Evolutionary conservation across 2,113 vertebrate species (phyloP), one percentile per base, ranked within the genome.

Genomic region (Colossoma macropomum): DNA sequence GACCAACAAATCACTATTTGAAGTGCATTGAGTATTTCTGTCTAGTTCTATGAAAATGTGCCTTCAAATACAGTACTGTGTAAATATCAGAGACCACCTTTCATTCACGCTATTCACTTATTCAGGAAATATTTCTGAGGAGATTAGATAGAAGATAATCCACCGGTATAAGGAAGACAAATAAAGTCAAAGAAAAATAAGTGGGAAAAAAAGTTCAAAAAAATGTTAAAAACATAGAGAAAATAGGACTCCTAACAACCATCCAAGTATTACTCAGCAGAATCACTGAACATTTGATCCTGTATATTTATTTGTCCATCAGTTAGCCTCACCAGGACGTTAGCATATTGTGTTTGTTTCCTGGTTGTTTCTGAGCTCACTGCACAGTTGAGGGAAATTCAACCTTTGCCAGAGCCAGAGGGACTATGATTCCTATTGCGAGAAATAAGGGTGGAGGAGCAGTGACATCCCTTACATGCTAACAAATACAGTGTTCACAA

Each of bases 211-310:
- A n/a, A n/a, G n/a, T n/a, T n/a, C n/a, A n/a, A n/a, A n/a, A 38
- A 38, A 38, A 38, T 38, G 7, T 38, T 38, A 38, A 38, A 38
- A 38, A 7, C 3, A 3, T 4, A 4, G 7, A 3, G 7, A 38
- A 38, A 38, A 38, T 38, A 38, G 34, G 34, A 38, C 34, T 38
- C 34, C 34, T n/a, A n/a, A n/a, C n/a, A n/a, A n/a, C n/a, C 7
- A 7, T 38, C 3, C 34, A 38, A 38, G 34, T 56, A 79, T 32
- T 27, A 50, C 27, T 63, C 25, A 50, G 19, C 65, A 78, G 19
- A 66, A 32, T 65, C 38, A 19, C 60, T 23, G 75, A 45, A 27
- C n/a, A 63, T 65, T 77, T 27, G 48, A 78, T 78, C 27, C 41
- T 48, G 3, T 3, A 7, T 50, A 19, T 52, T 70, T 41, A 59